These are phyloP conservation scores for Caenorhabditis japonica DNA, from an alignment of 2,888 invertebrate genomes.

Conservation along the genomic window DNA sequence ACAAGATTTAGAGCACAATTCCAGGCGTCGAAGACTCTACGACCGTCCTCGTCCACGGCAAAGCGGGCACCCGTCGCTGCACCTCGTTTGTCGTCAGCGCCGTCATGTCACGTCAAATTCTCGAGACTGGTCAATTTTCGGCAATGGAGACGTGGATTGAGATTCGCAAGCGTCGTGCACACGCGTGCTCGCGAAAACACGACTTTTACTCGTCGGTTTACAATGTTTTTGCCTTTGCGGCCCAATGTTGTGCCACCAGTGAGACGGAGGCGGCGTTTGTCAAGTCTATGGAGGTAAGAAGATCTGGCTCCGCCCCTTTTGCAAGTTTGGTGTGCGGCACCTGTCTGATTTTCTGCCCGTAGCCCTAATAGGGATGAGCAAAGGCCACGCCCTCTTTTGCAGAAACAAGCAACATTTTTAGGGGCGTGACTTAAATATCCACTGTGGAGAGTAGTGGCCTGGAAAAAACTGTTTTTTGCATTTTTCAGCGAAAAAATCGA, in stretches of 20 bases:
- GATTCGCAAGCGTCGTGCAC: conserved; percentile 33
- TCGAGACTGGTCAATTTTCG: conserved; percentile 43
- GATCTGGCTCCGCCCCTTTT: no score
- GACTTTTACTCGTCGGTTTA: conserved; percentile 47
- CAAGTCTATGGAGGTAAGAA: conserved; percentile 33
- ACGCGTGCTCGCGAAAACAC: conserved; percentile 20
- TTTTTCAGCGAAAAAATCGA: no score
- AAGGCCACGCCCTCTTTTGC: no score
- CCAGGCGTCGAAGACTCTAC: not conserved
- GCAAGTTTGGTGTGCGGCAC: no score
- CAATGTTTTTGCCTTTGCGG: conserved; percentile 28
- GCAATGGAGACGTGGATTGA: conserved; percentile 52
- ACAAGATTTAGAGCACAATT: not conserved
- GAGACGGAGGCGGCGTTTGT: conserved; percentile 13
- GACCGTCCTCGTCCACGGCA: conserved; percentile 37
- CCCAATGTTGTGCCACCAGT: conserved; percentile 23
- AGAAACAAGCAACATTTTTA: no score
- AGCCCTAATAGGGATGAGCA: no score
- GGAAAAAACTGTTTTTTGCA: no score
- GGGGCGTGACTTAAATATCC: no score
- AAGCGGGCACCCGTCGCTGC: conserved; percentile 42
- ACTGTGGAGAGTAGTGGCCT: no score
- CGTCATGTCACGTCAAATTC: conserved; percentile 45
- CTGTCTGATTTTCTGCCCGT: no score
- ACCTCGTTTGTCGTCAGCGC: conserved; percentile 31